Evolutionary conservation across 2,797 vertebrate genomes (phyloP), one percentile per base, ranked within the genome.

Genomic region (Numenius phaeopus): DNA sequence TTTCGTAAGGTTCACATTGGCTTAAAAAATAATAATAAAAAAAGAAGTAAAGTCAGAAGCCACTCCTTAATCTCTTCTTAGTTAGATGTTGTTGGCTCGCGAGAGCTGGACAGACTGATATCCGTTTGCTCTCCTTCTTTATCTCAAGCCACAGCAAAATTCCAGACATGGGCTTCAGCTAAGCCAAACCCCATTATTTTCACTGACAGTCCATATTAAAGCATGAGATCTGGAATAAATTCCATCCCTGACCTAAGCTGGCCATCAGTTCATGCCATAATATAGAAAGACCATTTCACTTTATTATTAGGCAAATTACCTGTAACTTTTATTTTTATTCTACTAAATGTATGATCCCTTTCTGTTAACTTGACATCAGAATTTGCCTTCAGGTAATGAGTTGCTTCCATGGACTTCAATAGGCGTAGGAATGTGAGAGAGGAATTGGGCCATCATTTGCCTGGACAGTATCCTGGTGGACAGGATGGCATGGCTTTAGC

Each of bases 301-400:
- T 83, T 2, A 6, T 54, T 66, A 29, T 67, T 44, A 65, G 89
- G 34, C 49, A 54, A 83, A 42, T 81, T 88, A 79, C 30, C 32
- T 89, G 29, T 30, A 24, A 52, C 22, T 72, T 75, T 18, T 17
- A 10, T 64, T 91, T 89, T 91, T 57, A 44, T 81, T 89, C 76
- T 73, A 2, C 47, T 59, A 29, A 42, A 27, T 22, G 10, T 61
- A 4, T 23, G 46, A 67, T 65, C 37, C 19, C 47, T 77, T 66
- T 80, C 67, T 75, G 44, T 50, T 89, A 72, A 39, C 37, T 40
- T 58, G 12, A 29, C 9, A 11, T 50, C 67, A 5, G 0, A 67
- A 42, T 87, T 62, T 77, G 47, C 21, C 83, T 73, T 64, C 29
- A 37, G 52, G 21, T 82, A 69, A 75, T 30, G 67, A 80, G 70